These are phyloP conservation scores for Lepisosteus osseus DNA, from an alignment of 2,113 vertebrate genomes.

Conservation along the genomic window DNA sequence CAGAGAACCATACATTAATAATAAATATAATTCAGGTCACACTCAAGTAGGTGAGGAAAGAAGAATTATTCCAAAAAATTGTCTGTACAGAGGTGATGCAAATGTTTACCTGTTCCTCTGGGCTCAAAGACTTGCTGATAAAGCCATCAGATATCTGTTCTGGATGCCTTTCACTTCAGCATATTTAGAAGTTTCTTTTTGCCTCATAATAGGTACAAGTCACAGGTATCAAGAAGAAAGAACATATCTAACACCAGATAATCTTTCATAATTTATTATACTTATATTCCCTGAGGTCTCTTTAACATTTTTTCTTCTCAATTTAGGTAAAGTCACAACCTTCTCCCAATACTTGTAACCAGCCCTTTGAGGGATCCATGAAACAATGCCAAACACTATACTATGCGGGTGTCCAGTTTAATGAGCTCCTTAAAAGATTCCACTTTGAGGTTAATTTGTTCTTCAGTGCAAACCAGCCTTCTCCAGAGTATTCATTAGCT, in stretches of 20 bases:
- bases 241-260: slow-evolving; percentile 25
- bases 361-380: slow-evolving; percentile 22
- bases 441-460: slow-evolving; percentile 50
- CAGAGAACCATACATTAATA: slow-evolving; percentile 48
- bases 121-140: slow-evolving; percentile 48
- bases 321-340: slow-evolving; percentile 39
- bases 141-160: slow-evolving; percentile 30
- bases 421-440: slow-evolving; percentile 47
- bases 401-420: slow-evolving; percentile 44
- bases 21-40: slow-evolving; percentile 47
- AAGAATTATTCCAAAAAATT: slow-evolving; percentile 59
- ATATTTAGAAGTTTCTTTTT: slow-evolving; percentile 19
- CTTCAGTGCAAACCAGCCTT: slow-evolving; percentile 33
- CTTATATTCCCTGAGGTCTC: slow-evolving; percentile 40
- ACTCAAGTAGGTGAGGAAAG: slow-evolving; percentile 41
- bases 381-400: slow-evolving; percentile 31
- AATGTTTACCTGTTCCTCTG: slow-evolving; percentile 22
- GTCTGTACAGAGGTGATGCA: slow-evolving; percentile 23
- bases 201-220: slow-evolving; percentile 3
- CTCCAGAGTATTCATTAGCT: slow-evolving; percentile 20
- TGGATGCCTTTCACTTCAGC: slow-evolving; percentile 21
- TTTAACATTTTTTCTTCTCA: slow-evolving; percentile 39
- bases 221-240: slow-evolving; percentile 6
- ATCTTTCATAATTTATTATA: slow-evolving; percentile 45
- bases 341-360: slow-evolving; percentile 21